Base-by-base conservation (phyloP, 2,797 vertebrate genomes). In the Gila robusta region DNA sequence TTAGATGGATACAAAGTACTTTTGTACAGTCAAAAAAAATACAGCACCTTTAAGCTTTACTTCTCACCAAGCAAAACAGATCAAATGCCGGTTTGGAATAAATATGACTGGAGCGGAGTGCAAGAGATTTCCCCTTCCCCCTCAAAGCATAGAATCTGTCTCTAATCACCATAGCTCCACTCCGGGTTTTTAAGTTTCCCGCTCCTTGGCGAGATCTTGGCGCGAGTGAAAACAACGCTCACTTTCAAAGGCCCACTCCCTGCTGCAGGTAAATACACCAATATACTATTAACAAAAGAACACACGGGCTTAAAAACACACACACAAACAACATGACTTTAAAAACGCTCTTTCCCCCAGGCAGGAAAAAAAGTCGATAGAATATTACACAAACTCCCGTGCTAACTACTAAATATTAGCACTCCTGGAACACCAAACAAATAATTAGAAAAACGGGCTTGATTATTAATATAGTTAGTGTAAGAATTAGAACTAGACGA, bases 181-280 rank as follows among this genome's bases (percentile, higher is more conserved):
- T 72, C 67, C 35, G 69, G 10, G 81, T 44, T 82, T 71, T 81
- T n/a, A 35, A 5, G 44, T 52, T 9, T 66, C 10, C 28, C 21
- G 6, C 28, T 41, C 14, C 12, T 12, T 35, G 32, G 21, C 32
- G 47, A 54, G 35, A 26, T 47, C 47, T 47, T 47, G 47, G 47
- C 47, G 79, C 79, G 62, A 81, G 28, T 81, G 6, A 81, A 49
- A 49, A 69, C 79, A 47, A 59, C 16, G 69, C 49, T 28, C 8
- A n/a, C 35, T 52, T 44, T 44, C n/a, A 69, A 49, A 67, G 41
- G 26, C 28, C 47, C 28, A 47, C 41, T 47, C 41, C 17, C 10
- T 32, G 23, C 39, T 49, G 8, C 79, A 81, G 47, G 79, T 81
- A 69, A 69, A 81, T 39, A 37, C 79, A 47, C 1, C 35, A 37